A percentile compares a stretch with the other conserved stretches of the same genome.
Evolutionary conservation across 2,888 invertebrate species (phyloP).

Genomic region (Desoria tigrina): DNA sequence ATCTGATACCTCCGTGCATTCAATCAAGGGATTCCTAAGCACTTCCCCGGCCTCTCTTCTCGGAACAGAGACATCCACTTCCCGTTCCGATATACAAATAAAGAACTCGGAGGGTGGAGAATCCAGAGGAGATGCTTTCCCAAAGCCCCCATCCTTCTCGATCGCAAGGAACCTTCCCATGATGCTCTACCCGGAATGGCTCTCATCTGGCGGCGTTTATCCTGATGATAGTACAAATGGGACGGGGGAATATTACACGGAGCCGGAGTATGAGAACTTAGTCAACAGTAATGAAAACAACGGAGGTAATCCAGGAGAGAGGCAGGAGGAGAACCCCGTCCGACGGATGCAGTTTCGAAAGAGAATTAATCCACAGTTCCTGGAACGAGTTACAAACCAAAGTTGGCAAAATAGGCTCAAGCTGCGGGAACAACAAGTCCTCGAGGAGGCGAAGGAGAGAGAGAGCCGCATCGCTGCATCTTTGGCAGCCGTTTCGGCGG

Average conservation of each 20-base stretch:
- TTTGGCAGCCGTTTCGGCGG: neutral
- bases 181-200: conserved; percentile 49
- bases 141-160: no score
- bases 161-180: no score
- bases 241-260: conserved; percentile 35
- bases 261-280: conserved; percentile 43
- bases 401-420: conserved; percentile 12
- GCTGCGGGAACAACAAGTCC: conserved; percentile 16
- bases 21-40: no score
- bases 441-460: neutral
- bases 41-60: conserved; percentile 18
- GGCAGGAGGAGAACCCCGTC: conserved; percentile 6
- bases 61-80: conserved; percentile 24
- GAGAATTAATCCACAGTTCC: conserved; percentile 16
- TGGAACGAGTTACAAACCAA: neutral
- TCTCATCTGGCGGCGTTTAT: conserved; percentile 41
- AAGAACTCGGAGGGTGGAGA: conserved; percentile 1
- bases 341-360: neutral
- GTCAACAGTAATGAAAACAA: conserved; percentile 25
- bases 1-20: conserved; percentile 12
- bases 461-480: neutral
- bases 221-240: conserved; percentile 36
- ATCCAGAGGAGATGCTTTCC: conserved; percentile 1
- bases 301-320: conserved; percentile 7
- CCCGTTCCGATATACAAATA: conserved; percentile 13